A percentile compares a stretch with the other conserved stretches of the same genome.
These are phyloP conservation scores for Poliocrania exsul DNA, from an alignment of 2,797 vertebrate species.

Conservation along the genomic window DNA sequence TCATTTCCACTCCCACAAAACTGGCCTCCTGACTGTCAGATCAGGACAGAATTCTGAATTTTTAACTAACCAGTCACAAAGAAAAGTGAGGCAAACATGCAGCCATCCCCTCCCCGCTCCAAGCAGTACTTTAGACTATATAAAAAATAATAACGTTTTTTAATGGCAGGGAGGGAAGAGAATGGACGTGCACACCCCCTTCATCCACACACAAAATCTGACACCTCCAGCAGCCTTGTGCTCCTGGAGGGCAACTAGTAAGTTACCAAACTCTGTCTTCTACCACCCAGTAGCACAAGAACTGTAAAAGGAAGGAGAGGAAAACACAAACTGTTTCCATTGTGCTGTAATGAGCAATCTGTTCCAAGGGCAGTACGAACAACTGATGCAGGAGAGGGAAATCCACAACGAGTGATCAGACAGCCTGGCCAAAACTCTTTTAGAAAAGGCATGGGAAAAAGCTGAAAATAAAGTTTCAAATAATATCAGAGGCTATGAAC, in stretches of 20 bases:
- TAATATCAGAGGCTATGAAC: background rate
- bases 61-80: background rate
- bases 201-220: background rate
- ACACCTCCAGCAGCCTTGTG: background rate
- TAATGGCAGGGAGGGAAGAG: background rate
- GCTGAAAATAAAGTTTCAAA: background rate
- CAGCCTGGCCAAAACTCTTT: background rate
- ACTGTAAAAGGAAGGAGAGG: background rate
- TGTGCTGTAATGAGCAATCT: background rate
- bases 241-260: background rate
- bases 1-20: background rate
- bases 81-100: background rate
- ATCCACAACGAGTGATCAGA: background rate
- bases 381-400: background rate
- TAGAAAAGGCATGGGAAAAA: background rate
- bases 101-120: background rate
- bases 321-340: background rate
- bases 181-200: background rate
- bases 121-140: background rate
- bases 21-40: background rate
- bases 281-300: background rate
- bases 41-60: background rate
- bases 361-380: background rate
- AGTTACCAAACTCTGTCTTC: background rate
- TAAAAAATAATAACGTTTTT: background rate